phyloP scores from a whole-genome alignment of 2,113 vertebrate species.

The Brachypteracias leptosomus region DNA sequence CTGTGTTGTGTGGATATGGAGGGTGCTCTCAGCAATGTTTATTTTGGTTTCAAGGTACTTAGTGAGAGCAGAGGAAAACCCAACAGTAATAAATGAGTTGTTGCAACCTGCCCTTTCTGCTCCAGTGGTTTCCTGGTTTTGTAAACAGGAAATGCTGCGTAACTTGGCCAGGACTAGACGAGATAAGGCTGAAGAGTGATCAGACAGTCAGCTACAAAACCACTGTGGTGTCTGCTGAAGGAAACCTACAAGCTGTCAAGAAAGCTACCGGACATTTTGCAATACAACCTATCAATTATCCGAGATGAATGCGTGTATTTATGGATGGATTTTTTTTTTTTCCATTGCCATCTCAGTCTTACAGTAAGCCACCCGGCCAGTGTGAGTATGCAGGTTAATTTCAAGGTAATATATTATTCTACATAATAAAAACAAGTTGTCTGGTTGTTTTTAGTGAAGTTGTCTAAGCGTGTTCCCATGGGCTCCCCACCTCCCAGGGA shows the following conservation, averaged over 20 bases:
- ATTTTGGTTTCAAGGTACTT: not conserved
- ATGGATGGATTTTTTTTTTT: not conserved
- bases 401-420: constrained; percentile 50
- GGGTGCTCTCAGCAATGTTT: not conserved
- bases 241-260: constrained; percentile 48
- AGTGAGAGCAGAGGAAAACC: not conserved
- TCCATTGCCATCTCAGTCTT: not conserved
- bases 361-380: constrained; percentile 34
- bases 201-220: not conserved
- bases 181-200: not conserved
- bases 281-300: not conserved
- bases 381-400: not conserved
- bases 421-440: constrained; percentile 5
- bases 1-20: not conserved
- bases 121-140: not conserved
- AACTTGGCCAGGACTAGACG: not conserved
- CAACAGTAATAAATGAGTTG: constrained; percentile 14
- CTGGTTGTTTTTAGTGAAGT: constrained; percentile 28
- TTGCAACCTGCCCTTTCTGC: constrained; percentile 53
- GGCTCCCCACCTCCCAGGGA: constrained; percentile 39
- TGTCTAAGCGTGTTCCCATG: constrained; percentile 24
- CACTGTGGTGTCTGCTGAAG: not conserved
- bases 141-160: constrained; percentile 27
- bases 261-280: not conserved
- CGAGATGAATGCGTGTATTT: not conserved